Evolutionary conservation across 37 sponge, comb jelly and placozoan species (phyloP).

Genomic region (Halichondria panicea): DNA sequence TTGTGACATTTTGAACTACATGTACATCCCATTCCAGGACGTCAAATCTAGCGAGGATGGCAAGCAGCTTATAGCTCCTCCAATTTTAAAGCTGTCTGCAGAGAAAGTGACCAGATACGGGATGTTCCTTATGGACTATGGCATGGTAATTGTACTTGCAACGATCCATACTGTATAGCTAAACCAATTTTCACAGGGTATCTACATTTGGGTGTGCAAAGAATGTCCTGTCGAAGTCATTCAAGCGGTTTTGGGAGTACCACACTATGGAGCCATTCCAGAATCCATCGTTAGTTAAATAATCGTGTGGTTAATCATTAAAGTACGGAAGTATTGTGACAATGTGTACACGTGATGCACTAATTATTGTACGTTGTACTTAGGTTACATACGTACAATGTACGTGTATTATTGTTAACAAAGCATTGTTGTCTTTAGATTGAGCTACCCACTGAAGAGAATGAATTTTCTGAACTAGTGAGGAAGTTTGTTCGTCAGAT

Average conservation of each 20-base stretch:
- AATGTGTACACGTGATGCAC: no score
- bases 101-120: constrained; percentile 84
- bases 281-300: constrained; percentile 68
- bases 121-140: constrained; percentile 88
- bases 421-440: constrained; percentile 24
- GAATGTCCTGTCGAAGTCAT: constrained; percentile 52
- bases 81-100: constrained; percentile 72
- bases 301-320: no score
- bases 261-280: constrained; percentile 56
- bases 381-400: no score
- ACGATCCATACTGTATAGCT: background rate
- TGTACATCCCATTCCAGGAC: constrained; percentile 11
- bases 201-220: constrained; percentile 82
- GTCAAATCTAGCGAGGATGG: constrained; percentile 41
- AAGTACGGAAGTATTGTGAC: no score
- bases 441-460: constrained; percentile 55
- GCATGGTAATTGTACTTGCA: constrained; percentile 16
- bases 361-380: no score
- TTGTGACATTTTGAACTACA: background rate
- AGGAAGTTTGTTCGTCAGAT: constrained; percentile 49
- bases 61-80: constrained; percentile 40
- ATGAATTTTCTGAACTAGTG: constrained; percentile 37
- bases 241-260: constrained; percentile 68
- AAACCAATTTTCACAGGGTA: constrained; percentile 24
- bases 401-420: no score